Percentiles rank a stretch among this genome's conserved stretches.
phyloP scores from a whole-genome alignment of 1,140 invertebrate genomes.

The Agraylea sexmaculata region DNA sequence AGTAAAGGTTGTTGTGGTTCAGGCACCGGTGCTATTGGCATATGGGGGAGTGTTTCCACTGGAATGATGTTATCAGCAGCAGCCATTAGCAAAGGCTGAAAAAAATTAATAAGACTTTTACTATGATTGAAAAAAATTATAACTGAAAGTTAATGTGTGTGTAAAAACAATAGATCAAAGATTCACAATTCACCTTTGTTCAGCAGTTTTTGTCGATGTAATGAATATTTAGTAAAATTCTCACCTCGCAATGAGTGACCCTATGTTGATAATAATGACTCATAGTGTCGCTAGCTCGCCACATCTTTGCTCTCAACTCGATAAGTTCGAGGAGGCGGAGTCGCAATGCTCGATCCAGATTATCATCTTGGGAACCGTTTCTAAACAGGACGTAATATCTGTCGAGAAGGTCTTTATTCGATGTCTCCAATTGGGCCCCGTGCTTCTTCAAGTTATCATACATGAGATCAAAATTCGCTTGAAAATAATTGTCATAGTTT shows the following conservation, averaged over 20 bases:
- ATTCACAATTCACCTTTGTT: neutral
- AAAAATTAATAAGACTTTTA: conserved; percentile 1
- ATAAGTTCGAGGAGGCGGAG: conserved; percentile 78
- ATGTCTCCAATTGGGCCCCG: conserved; percentile 59
- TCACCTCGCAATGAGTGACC: conserved; percentile 59
- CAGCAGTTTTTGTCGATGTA: no score
- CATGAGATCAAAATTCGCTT: conserved; percentile 50
- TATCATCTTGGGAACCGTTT: conserved; percentile 74
- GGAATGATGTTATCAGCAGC: conserved; percentile 29
- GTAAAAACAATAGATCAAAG: neutral
- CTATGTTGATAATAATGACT: conserved; percentile 74
- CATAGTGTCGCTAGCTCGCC: conserved; percentile 68
- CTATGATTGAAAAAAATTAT: neutral
- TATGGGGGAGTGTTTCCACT: conserved; percentile 24
- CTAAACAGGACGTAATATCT: conserved; percentile 67
- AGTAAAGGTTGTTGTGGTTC: conserved; percentile 43
- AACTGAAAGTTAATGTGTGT: neutral
- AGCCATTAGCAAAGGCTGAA: conserved; percentile 16
- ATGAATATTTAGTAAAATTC: conserved; percentile 14
- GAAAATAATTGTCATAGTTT: conserved; percentile 46
- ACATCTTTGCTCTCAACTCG: conserved; percentile 75
- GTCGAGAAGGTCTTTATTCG: conserved; percentile 60
- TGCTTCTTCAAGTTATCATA: conserved; percentile 59
- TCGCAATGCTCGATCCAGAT: conserved; percentile 66
- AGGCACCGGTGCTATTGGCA: conserved; percentile 24